Evolutionary conservation across 2,797 vertebrate genomes (phyloP).

Genomic region (Antrozous pallidus): DNA sequence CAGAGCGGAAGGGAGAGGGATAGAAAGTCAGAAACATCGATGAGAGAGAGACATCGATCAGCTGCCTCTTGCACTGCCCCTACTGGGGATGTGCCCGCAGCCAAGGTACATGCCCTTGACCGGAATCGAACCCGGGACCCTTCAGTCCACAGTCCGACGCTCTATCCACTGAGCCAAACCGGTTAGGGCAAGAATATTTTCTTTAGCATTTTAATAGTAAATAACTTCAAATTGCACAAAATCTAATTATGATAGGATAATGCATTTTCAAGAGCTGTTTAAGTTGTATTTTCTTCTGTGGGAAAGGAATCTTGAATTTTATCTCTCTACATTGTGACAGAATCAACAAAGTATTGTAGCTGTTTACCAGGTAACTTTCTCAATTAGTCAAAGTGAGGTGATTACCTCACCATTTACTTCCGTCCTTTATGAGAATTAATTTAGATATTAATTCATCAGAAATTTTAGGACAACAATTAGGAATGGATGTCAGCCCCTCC

Average conservation of each 20-base stretch:
- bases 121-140: too few relatives aligned
- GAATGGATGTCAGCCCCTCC: not conserved
- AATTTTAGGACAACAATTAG: conserved; percentile 16
- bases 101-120: too few relatives aligned
- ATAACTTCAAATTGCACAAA: not conserved
- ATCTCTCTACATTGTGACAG: not conserved
- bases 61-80: too few relatives aligned
- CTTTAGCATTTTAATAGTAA: not conserved
- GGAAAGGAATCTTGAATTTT: not conserved
- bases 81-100: too few relatives aligned
- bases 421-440: not conserved
- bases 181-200: conserved; percentile 6
- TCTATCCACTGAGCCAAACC: too few relatives aligned
- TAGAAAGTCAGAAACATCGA: too few relatives aligned
- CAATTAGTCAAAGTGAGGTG: rapidly evolving
- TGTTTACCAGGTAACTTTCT: not conserved
- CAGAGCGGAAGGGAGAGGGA: too few relatives aligned
- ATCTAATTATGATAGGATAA: not conserved
- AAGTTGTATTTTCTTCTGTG: not conserved
- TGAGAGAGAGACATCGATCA: too few relatives aligned
- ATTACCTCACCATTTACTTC: not conserved
- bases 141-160: too few relatives aligned
- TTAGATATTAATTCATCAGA: not conserved
- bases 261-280: not conserved
- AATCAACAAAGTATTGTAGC: not conserved